phyloP scores from a whole-genome alignment of 2,113 vertebrate species.

The Piaya cayana region DNA sequence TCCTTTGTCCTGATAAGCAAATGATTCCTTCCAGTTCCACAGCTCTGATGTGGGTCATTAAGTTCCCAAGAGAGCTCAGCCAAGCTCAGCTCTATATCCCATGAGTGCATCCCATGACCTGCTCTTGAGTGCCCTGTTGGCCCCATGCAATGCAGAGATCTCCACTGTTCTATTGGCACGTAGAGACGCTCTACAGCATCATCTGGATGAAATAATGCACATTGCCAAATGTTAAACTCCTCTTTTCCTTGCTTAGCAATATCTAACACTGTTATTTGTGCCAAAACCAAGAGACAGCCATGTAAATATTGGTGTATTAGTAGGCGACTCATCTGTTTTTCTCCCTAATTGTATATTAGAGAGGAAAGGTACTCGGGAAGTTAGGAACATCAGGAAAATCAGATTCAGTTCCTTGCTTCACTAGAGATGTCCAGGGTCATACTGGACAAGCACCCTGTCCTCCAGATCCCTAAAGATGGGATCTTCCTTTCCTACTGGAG shows the following conservation, averaged over 20 bases:
- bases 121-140: background rate
- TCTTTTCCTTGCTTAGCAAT: background rate
- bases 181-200: background rate
- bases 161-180: background rate
- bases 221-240: background rate
- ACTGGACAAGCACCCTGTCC: background rate
- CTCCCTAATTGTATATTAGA: background rate
- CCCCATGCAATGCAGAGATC: accelerated
- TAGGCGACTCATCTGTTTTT: background rate
- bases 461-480: background rate
- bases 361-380: background rate
- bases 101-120: background rate
- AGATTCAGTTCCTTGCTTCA: background rate
- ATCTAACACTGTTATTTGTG: background rate
- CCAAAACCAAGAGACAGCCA: background rate
- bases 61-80: background rate
- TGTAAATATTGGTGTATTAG: background rate
- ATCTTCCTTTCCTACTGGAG: background rate
- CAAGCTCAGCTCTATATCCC: background rate
- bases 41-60: background rate
- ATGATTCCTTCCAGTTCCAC: background rate
- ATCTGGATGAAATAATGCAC: background rate
- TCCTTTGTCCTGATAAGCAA: background rate
- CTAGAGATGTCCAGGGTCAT: background rate
- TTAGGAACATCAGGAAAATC: background rate